Conservation (phyloP, 2,888 invertebrate genomes). For the Coelopa pilipes region DNA sequence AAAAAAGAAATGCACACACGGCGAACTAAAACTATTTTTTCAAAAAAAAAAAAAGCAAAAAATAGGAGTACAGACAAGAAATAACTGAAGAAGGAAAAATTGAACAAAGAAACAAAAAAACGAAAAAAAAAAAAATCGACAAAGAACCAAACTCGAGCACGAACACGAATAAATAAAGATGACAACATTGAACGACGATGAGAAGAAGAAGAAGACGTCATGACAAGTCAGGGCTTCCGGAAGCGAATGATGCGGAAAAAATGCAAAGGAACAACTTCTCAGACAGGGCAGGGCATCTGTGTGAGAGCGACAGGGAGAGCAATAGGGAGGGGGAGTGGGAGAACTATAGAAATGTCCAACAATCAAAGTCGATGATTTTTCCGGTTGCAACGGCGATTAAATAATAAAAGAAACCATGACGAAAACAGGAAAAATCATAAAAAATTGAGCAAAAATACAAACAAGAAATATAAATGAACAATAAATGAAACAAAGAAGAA, state of each 20-base stretch:
- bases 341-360: slow-evolving; percentile 4
- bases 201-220: background rate
- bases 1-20: no score
- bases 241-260: slow-evolving; percentile 24
- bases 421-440: no score
- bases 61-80: background rate
- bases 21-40: no score
- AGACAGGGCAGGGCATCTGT: background rate
- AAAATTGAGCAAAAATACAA: slow-evolving; percentile 19
- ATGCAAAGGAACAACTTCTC: slow-evolving; percentile 1
- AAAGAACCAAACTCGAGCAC: slow-evolving; percentile 3
- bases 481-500: slow-evolving; percentile 32
- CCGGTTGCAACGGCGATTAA: slow-evolving; percentile 36
- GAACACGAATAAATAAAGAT: no score
- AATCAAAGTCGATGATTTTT: slow-evolving; percentile 41
- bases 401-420: no score
- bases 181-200: no score
- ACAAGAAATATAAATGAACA: slow-evolving; percentile 38
- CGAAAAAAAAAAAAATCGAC: background rate
- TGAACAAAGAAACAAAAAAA: no score
- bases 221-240: slow-evolving; percentile 31
- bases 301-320: background rate
- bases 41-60: background rate
- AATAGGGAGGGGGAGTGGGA: no score
- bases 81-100: no score